Evolutionary conservation across 2,888 invertebrate genomes (phyloP), one percentile per base, ranked within the genome.

Genomic region (Drosophila lacicola): DNA sequence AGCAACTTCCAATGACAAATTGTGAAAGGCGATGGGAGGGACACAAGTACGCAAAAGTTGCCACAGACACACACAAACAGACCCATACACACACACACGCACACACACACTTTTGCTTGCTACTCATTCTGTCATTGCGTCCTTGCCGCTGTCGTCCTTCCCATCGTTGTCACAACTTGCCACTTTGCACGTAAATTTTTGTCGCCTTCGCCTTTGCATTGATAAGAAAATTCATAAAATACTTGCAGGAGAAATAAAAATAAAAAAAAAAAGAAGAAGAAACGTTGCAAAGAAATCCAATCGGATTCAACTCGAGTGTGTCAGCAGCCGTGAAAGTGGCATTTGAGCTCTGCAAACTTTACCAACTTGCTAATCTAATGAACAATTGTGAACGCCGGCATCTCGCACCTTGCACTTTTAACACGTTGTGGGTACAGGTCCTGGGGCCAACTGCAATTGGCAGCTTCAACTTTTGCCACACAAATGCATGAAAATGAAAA

Each of bases 151-250:
- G 39, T 42, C 72, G 47, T 47, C 47, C 46, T 29, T 41, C 19
- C 61, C 55, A 44, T 29, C 74, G 55, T 58, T 70, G 82, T 82
- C 88, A 82, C 88, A 83, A 88, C 88, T 83, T 83, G 82, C 86
- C 88, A 83, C 82, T 83, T 88, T 83, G 88, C 82, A 82, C 82
- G 82, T 82, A 82, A 75, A 85, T 79, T 88, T 88, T 77, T 70
- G 86, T 77, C 88, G 77, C 71, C 82, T 62, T 82, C 65, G 78
- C 67, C 73, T 69, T 73, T 88, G 76, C 86, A 85, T 77, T 85
- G 89, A 89, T 89, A 85, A 89, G 88, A 84, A 82, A 89, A 89
- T 89, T 85, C 85, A 85, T 85, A 89, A 89, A 89, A 85, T 86
- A 73, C 83, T 72, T 71, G 56, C 68, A 70, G 54, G 55, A 57